Base-by-base conservation (phyloP, 2,797 vertebrate species). In the Tapera naevia region DNA sequence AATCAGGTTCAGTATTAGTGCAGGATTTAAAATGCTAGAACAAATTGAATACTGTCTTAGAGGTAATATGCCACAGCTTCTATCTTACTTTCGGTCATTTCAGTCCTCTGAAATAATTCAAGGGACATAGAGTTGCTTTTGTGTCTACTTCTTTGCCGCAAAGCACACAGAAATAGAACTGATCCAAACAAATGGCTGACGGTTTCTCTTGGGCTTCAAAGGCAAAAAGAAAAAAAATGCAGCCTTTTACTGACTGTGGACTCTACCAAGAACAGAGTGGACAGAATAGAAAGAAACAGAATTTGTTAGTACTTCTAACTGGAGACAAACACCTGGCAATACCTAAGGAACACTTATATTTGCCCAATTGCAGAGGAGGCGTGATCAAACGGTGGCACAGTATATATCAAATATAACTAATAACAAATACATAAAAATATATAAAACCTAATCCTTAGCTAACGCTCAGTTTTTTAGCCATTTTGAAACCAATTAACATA, bases 211-310 rank as follows among this genome's bases (percentile, higher is more conserved):
- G 80, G 60, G 62, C 56, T 84, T 96, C 80, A 76, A 81, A 84
- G 43, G 24, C 45, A 89, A 84, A 74, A 79, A 80, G 32, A 54
- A 72, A 80, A n/a, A n/a, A 95, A 94, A 81, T 16, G 11, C 15
- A 91, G 54, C 7, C 4, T 73, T 90, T 73, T 69, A 66, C 64
- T 89, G 65, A 43, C 67, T 67, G 25, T 23, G 41, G 25, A 22
- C 33, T 80, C 78, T 22, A 64, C 11, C 1, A 39, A 37, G 71
- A 45, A 75, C 3, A 48, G 39, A 65, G 64, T 5, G 7, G 27
- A 30, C 19, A 89, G 71, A 39, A 80, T 0, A 60, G 22, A 61
- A 86, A 86, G 28, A 71, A 92, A 60, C 4, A 57, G 12, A 48
- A 73, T 71, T 54, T 67, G 9, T 46, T 61, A 41, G 28, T 30